Conservation (phyloP, 2,888 invertebrate genomes). For the Sminthurinus aureus region DNA sequence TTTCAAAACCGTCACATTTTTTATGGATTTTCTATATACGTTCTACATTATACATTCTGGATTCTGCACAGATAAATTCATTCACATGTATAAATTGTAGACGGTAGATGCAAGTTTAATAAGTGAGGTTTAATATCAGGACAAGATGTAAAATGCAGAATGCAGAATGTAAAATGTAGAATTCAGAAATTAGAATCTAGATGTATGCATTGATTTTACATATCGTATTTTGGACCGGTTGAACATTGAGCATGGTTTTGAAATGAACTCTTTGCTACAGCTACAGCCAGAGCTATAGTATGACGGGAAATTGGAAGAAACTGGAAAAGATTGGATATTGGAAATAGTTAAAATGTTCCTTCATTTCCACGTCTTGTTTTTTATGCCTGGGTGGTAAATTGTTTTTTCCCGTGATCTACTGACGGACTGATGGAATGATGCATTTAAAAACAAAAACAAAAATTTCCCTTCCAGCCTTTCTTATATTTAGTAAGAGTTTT, state of each 20-base stretch:
- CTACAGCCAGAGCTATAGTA: too few relatives aligned
- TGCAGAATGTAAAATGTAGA: too few relatives aligned
- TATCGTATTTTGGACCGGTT: too few relatives aligned
- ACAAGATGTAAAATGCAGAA: background rate
- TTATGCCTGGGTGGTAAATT: slow-evolving; percentile 35
- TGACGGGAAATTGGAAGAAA: background rate
- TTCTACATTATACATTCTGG: background rate
- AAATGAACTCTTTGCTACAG: too few relatives aligned
- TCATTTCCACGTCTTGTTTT: background rate
- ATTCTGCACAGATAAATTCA: too few relatives aligned
- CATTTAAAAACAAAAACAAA: slow-evolving; percentile 13
- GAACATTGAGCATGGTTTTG: too few relatives aligned
- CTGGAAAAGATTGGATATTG: background rate
- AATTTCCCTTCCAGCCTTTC: background rate
- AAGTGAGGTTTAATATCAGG: background rate
- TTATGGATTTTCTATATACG: background rate
- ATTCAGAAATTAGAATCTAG: too few relatives aligned
- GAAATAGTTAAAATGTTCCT: slow-evolving; percentile 16
- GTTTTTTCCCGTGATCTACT: slow-evolving; percentile 26
- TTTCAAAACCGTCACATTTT: slow-evolving; percentile 17
- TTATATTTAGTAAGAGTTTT: background rate
- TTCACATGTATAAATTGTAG: too few relatives aligned
- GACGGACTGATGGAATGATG: slow-evolving; percentile 33
- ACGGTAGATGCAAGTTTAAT: background rate
- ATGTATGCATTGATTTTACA: too few relatives aligned